A percentile compares a stretch with the other conserved stretches of the same genome.
These are phyloP conservation scores for Eudemis profundana DNA, from an alignment of 2,888 invertebrate genomes.

Conservation along the genomic window DNA sequence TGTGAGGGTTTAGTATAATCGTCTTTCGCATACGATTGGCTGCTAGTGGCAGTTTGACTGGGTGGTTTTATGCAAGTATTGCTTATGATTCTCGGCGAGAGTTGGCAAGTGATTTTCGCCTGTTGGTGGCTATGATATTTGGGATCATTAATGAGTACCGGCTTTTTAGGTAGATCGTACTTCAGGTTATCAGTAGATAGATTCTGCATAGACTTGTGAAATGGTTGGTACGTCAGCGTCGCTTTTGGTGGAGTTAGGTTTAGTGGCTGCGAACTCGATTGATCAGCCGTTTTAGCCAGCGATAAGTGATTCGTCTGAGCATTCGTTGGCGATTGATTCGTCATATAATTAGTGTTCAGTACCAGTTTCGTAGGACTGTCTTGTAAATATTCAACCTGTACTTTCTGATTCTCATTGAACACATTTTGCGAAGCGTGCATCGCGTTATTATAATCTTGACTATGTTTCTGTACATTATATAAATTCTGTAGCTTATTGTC, in stretches of 20 bases:
- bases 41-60: constrained; percentile 45
- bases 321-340: constrained; percentile 19
- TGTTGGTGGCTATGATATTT: constrained; percentile 18
- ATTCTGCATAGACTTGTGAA: constrained; percentile 38
- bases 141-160: constrained; percentile 5
- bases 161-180: constrained; percentile 15
- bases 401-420: constrained; percentile 9
- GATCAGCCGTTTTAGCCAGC: constrained; percentile 21
- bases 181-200: constrained; percentile 20
- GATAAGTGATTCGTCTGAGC: constrained; percentile 23
- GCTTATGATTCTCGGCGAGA: constrained; percentile 13
- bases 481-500: constrained; percentile 6
- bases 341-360: constrained; percentile 4
- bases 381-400: constrained; percentile 5
- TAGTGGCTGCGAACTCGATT: neutral
- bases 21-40: constrained; percentile 25
- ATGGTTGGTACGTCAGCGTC: constrained; percentile 2
- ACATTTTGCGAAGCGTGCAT: neutral
- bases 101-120: constrained; percentile 11
- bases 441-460: neutral
- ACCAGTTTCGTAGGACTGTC: constrained; percentile 2
- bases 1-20: constrained; percentile 6
- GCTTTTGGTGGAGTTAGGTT: constrained; percentile 23
- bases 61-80: constrained; percentile 37
- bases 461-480: constrained; percentile 20